Base-by-base conservation (phyloP, 2,888 invertebrate genomes). In the Halocaridina rubra region DNA sequence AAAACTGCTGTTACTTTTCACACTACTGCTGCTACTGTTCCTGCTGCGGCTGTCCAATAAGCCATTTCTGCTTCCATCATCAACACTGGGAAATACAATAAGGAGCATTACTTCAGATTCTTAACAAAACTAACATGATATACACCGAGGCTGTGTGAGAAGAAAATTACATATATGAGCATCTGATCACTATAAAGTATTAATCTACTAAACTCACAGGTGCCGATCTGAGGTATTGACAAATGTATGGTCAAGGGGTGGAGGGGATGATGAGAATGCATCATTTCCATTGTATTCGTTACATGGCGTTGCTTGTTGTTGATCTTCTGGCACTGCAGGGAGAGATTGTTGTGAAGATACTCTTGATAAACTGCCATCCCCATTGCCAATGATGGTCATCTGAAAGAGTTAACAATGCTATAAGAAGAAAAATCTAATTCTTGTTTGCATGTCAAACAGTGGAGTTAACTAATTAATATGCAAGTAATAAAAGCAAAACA, bases 341-440 rank as follows among this genome's bases (percentile, higher is more conserved):
- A 88, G 76, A 33, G 85, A 85, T 27, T 80, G 69, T 74, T 86
- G 86, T 3, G 87, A 87, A 7, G 87, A 87, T 30, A 79, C 78
- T 16, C 84, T 67, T 29, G 84, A 84, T 74, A 84, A 30, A 29
- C 69, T 64, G 22, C 79, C 77, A 24, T 84, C 84, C 7, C 79
- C 78, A 64, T 74, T 84, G n/a, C 84, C 84, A 32, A 84, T 5
- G 13, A 84, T 64, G 13, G 84, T 84, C 78, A 84, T 79, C 84
- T 84, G 59, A 24, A 39, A 0, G 16, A 46, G 22, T n/a, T 27
- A 46, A 5, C 27, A 3, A 32, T 29, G 30, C n/a, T 10, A 53
- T 10, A 19, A 69, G 30, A 22, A 69, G 69, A 8, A 39, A 22
- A 32, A 16, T 33, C 33, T 19, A 3, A 22, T 8, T 5, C 10